These are phyloP conservation scores for Myotis vivesi DNA, from an alignment of 2,797 vertebrate species.

Conservation along the genomic window DNA sequence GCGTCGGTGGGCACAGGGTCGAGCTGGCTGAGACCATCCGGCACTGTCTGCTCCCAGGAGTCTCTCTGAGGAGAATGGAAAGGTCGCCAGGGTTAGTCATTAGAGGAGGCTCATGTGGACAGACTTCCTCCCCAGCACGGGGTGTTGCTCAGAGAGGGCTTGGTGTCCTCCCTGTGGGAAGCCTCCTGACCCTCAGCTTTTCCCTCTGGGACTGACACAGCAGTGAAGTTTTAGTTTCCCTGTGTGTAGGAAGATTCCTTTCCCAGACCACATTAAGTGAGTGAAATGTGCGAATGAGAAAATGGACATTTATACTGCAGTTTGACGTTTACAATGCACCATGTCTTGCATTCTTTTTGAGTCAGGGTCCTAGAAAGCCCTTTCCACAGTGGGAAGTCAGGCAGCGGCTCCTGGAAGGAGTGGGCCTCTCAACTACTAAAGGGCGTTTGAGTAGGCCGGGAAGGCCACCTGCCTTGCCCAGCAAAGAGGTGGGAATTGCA, in stretches of 20 bases:
- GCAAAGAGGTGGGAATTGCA: background rate
- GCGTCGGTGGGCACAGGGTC: conserved; percentile 86
- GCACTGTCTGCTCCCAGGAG: conserved; percentile 89
- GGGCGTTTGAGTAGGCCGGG: background rate
- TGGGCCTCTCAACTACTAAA: background rate
- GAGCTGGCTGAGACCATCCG: conserved; percentile 85
- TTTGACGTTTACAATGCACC: background rate
- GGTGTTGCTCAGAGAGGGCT: background rate
- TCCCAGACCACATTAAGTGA: background rate
- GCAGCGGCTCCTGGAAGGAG: background rate
- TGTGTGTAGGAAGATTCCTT: background rate
- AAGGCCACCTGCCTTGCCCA: background rate
- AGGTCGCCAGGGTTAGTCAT: background rate
- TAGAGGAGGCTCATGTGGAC: background rate
- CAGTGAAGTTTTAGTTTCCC: background rate
- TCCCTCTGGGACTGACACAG: background rate
- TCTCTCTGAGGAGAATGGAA: conserved; percentile 87
- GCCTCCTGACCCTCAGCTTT: too few relatives aligned
- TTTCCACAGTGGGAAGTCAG: background rate
- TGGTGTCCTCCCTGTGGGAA: background rate
- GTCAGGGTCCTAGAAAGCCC: background rate
- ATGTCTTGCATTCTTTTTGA: background rate
- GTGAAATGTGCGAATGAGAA: background rate
- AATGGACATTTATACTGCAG: background rate
- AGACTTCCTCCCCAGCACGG: background rate